These are phyloP conservation scores for Nasonia giraulti DNA, from an alignment of 1,140 invertebrate species.

Conservation along the genomic window DNA sequence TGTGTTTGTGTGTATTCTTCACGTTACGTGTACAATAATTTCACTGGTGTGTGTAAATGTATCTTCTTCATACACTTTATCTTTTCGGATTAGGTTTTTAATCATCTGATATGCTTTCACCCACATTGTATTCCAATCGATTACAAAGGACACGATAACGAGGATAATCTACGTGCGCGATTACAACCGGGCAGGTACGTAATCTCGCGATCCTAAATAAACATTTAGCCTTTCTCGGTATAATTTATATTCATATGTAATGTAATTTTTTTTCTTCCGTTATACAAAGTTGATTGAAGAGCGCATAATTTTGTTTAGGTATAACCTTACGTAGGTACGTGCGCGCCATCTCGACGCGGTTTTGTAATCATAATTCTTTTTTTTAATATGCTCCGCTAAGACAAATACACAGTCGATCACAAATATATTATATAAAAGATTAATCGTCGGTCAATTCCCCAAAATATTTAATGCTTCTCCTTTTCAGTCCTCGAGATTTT, in stretches of 20 bases:
- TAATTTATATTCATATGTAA: not conserved
- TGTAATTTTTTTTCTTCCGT: not conserved
- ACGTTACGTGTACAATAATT: not conserved
- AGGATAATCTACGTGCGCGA: conserved; percentile 20
- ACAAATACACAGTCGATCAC: not conserved
- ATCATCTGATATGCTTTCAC: conserved; percentile 44
- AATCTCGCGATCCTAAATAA: conserved; percentile 30
- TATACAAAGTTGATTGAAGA: conserved; percentile 49
- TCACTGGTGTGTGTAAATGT: not conserved
- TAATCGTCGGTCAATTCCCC: conserved; percentile 13
- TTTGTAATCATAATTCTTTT: conserved; percentile 1
- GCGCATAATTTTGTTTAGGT: conserved; percentile 31
- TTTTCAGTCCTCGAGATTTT: conserved; percentile 17
- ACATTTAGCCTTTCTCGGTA: conserved; percentile 16
- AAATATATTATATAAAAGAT: conserved; percentile 22
- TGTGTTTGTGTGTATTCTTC: not conserved
- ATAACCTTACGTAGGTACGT: not conserved
- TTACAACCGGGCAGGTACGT: not conserved
- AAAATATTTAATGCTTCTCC: not conserved
- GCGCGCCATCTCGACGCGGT: too few species aligned
- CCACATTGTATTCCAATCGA: conserved; percentile 25
- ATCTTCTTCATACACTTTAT: not conserved
- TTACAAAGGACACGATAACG: conserved; percentile 22
- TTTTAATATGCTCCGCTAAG: not conserved
- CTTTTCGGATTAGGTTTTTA: not conserved